Conservation (phyloP, 2,113 vertebrate species). For the Uria lomvia region DNA sequence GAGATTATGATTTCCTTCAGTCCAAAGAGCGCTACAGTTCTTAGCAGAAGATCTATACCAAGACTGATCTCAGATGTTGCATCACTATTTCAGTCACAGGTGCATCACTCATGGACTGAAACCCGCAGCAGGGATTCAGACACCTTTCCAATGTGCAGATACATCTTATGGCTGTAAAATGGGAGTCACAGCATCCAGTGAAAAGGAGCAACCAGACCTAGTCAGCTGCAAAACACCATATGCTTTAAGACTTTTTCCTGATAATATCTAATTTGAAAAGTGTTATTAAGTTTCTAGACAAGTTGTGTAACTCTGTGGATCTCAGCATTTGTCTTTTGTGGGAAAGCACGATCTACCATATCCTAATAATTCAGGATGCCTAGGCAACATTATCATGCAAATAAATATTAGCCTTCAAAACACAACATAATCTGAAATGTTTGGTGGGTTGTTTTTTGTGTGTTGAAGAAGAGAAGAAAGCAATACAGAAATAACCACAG, state of each 20-base stretch:
- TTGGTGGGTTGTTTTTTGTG: background rate
- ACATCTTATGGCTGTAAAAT: background rate
- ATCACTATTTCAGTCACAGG: background rate
- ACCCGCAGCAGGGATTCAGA: background rate
- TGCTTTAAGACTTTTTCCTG: background rate
- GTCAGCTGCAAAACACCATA: background rate
- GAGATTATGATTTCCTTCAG: background rate
- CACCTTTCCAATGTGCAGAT: background rate
- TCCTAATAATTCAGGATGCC: background rate
- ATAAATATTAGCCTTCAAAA: background rate
- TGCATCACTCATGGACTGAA: background rate
- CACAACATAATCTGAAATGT: background rate
- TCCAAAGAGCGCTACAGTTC: background rate
- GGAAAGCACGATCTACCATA: background rate
- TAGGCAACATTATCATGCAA: background rate
- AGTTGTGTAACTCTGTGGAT: background rate
- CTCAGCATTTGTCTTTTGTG: background rate
- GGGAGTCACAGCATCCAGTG: accelerated
- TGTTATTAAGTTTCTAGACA: accelerated
- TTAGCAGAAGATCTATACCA: background rate
- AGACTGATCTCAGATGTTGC: background rate
- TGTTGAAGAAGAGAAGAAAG: background rate
- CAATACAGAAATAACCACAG: background rate
- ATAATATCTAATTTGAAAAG: background rate
- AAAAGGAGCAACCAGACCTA: background rate